Evolutionary conservation across 1,140 invertebrate genomes (phyloP).

Genomic region (Coptotermes formosanus): DNA sequence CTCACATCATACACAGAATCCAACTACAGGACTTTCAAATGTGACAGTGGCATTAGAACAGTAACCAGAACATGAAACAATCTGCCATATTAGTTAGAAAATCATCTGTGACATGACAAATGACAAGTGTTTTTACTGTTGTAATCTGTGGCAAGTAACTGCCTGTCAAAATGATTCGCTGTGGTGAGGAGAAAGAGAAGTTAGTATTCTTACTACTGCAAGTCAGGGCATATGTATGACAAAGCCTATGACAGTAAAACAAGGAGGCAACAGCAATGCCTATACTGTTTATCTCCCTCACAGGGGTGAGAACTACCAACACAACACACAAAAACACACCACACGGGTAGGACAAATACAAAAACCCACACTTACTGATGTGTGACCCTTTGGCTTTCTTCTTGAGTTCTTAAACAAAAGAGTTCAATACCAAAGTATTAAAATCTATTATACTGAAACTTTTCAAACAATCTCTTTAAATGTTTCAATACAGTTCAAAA

Average conservation of each 20-base stretch:
- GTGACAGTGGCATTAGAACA: too few relatives aligned
- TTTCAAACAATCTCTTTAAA: neutral
- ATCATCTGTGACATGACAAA: too few relatives aligned
- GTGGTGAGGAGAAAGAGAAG: too few relatives aligned
- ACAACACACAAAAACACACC: neutral
- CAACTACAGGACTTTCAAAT: too few relatives aligned
- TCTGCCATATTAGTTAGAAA: too few relatives aligned
- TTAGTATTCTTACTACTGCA: too few relatives aligned
- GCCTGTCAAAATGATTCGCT: too few relatives aligned
- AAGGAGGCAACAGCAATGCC: neutral
- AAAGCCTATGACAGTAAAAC: neutral
- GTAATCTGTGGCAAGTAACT: too few relatives aligned
- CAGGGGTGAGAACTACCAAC: neutral
- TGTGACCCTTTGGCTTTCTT: conserved; percentile 36
- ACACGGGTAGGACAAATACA: conserved; percentile 20
- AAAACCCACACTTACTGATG: conserved; percentile 35
- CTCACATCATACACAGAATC: too few relatives aligned
- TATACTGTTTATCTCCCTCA: neutral
- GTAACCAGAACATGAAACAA: too few relatives aligned
- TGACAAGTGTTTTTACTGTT: too few relatives aligned
- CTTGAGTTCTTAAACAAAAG: conserved; percentile 36
- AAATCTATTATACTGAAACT: neutral
- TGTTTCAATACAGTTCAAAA: neutral
- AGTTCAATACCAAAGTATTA: conserved; percentile 27
- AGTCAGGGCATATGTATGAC: neutral